These are phyloP conservation scores for Neodiprion virginianus DNA, from an alignment of 1,140 invertebrate species.

Conservation along the genomic window DNA sequence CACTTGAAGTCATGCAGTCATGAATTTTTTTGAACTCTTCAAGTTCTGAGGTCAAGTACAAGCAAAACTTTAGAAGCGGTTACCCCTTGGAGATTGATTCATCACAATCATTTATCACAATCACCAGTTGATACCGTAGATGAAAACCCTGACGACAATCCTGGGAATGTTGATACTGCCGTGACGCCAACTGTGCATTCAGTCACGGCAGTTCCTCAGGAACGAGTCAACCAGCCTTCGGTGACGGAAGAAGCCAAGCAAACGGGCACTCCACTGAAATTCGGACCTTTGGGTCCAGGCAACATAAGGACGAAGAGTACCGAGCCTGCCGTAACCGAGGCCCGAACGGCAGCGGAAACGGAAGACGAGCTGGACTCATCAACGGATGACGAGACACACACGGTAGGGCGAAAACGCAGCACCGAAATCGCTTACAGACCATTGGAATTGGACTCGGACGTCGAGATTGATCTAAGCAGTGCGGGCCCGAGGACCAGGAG, in stretches of 20 bases:
- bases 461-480: constrained; percentile 45
- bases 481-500: constrained; percentile 39
- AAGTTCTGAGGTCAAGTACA: too few species aligned
- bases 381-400: constrained; percentile 40
- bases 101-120: not conserved
- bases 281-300: constrained; percentile 41
- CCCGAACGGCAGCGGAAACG: constrained; percentile 25
- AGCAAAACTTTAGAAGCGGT: too few species aligned
- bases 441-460: constrained; percentile 52
- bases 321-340: not conserved
- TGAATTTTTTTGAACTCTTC: too few species aligned
- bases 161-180: too few species aligned
- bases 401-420: constrained; percentile 28
- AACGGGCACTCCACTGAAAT: constrained; percentile 28
- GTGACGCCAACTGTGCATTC: not conserved
- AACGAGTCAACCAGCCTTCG: not conserved
- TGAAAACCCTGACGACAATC: not conserved
- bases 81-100: not conserved
- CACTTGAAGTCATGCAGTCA: too few species aligned
- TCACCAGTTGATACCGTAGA: not conserved
- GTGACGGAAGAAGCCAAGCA: not conserved
- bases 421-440: constrained; percentile 46
- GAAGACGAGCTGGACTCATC: constrained; percentile 48
- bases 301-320: constrained; percentile 33
- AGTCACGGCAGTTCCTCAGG: not conserved